Percentiles rank a stretch among this genome's conserved stretches.
phyloP scores from a whole-genome alignment of 2,797 vertebrate species.

The Salmo trutta region DNA sequence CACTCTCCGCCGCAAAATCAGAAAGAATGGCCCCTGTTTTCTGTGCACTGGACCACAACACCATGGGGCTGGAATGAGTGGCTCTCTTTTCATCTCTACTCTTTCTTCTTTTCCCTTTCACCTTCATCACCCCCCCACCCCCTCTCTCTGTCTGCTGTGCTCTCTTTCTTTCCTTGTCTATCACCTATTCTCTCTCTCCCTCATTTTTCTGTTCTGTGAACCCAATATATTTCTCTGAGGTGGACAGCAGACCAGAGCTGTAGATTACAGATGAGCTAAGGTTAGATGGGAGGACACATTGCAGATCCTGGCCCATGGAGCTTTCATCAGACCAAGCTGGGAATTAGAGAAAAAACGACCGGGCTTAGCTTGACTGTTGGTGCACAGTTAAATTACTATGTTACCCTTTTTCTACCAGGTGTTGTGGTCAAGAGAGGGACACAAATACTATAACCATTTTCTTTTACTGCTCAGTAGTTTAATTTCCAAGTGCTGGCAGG shows the following conservation, averaged over 20 bases:
- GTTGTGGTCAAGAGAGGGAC: background rate
- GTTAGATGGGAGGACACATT: constrained; percentile 54
- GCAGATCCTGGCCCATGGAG: constrained; percentile 36
- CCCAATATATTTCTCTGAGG: constrained; percentile 16
- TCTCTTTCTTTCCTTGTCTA: background rate
- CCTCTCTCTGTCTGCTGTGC: background rate
- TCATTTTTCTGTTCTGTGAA: constrained; percentile 8
- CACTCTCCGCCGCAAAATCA: background rate
- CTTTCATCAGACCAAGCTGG: constrained; percentile 28
- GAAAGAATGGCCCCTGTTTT: constrained; percentile 6
- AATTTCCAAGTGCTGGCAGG: background rate
- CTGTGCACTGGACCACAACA: constrained; percentile 7
- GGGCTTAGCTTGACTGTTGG: background rate
- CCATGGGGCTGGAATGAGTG: background rate
- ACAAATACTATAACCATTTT: background rate
- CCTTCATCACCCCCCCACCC: background rate
- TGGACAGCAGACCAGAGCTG: constrained; percentile 34
- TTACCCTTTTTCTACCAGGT: background rate
- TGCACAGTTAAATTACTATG: background rate
- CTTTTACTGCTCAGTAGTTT: background rate
- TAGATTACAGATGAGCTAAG: constrained; percentile 59
- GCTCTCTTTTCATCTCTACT: background rate
- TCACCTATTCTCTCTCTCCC: background rate
- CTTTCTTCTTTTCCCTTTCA: background rate
- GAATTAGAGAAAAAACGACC: background rate